These are phyloP conservation scores for silkworm (Bombyx mori) DNA, from an alignment of 1,140 invertebrate genomes.

Conservation along the genomic window ASM3026992v2 NC_085107.1:3511001-3511500, in stretches of 20 bases:
- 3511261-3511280: not conserved
- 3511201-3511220: too few species aligned
- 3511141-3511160: constrained; percentile 4
- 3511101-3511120: constrained; percentile 35
- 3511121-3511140: constrained; percentile 46
- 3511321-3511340: not conserved
- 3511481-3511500: not conserved
- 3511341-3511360: too few species aligned
- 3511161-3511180: too few species aligned
- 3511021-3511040: not conserved
- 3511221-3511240: too few species aligned
- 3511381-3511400: constrained; percentile 41
- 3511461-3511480: constrained; percentile 8
- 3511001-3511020: not conserved
- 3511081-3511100: constrained; percentile 36
- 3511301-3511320: constrained; percentile 13
- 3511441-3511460: constrained; percentile 33
- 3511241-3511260: too few species aligned
- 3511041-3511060: constrained; percentile 18
- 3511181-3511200: too few species aligned
- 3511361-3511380: constrained; percentile 41
- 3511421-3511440: constrained; percentile 53
- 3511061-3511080: constrained; percentile 53
- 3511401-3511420: constrained; percentile 54
- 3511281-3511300: constrained; percentile 11